Conservation (phyloP, 2,113 vertebrate species). For the Cathartes aura region DNA sequence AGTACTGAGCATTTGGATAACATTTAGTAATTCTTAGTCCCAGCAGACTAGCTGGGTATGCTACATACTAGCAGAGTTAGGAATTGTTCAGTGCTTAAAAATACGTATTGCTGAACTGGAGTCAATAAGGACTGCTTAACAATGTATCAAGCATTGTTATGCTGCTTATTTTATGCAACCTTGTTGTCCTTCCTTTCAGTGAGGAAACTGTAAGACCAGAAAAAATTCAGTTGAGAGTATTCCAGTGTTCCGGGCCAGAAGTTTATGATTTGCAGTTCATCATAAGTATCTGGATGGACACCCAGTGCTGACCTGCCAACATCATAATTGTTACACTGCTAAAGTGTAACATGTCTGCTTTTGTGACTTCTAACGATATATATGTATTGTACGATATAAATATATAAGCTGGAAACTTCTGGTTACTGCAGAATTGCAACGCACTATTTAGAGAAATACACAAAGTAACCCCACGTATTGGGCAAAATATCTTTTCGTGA, state of each 20-base stretch:
- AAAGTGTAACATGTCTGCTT: background rate
- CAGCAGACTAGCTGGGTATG: background rate
- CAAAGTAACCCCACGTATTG: background rate
- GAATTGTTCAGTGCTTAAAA: background rate
- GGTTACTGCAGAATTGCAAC: background rate
- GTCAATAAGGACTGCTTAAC: background rate
- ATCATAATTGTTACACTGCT: background rate
- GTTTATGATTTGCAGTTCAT: background rate
- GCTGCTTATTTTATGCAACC: background rate
- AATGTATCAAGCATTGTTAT: background rate
- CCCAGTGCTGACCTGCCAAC: background rate
- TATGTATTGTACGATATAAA: background rate
- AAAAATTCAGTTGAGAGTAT: background rate
- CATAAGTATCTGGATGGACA: background rate
- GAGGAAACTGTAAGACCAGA: background rate
- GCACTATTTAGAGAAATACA: background rate
- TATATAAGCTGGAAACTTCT: background rate
- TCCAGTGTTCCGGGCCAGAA: background rate
- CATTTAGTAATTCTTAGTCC: background rate
- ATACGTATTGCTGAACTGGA: background rate
- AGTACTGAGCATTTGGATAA: background rate
- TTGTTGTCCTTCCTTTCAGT: background rate
- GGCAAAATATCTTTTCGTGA: background rate
- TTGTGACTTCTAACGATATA: background rate
- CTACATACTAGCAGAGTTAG: background rate